phyloP scores from a whole-genome alignment of 1,140 invertebrate genomes.

The Panulirus ornatus region DNA sequence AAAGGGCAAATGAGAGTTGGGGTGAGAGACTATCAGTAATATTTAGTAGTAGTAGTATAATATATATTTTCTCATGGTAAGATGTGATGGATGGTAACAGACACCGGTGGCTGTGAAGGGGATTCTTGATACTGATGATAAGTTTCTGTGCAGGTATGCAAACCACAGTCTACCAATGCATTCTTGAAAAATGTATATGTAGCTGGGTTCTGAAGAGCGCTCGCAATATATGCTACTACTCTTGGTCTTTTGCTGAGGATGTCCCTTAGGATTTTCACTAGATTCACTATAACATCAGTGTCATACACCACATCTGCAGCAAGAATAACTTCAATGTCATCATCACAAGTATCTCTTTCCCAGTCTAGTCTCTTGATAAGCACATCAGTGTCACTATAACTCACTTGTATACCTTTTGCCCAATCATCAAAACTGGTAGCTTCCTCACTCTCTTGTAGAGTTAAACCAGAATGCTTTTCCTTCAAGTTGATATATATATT shows the following conservation, averaged over 20 bases:
- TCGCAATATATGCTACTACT: conserved; percentile 24
- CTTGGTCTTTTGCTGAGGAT: conserved; percentile 2
- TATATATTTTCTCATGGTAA: not conserved
- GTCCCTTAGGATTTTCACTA: conserved; percentile 12
- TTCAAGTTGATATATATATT: conserved; percentile 31
- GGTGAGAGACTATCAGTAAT: too few species aligned
- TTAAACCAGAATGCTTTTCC: not conserved
- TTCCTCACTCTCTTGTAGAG: not conserved
- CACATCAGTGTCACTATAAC: not conserved
- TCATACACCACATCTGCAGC: conserved; percentile 54
- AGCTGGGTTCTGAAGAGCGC: conserved; percentile 35
- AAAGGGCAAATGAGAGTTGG: too few species aligned
- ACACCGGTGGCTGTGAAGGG: conserved; percentile 18
- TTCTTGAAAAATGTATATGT: conserved; percentile 29
- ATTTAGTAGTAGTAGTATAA: too few species aligned
- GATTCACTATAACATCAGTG: conserved; percentile 20
- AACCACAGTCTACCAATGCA: conserved; percentile 8
- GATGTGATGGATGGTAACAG: conserved; percentile 4
- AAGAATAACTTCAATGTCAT: conserved; percentile 22
- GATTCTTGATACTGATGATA: conserved; percentile 10
- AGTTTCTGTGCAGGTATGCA: not conserved
- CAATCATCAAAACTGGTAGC: not conserved
- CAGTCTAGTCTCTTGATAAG: conserved; percentile 30
- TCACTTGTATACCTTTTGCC: conserved; percentile 1
- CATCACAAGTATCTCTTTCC: conserved; percentile 8